A percentile compares a stretch with the other conserved stretches of the same genome.
Conservation (phyloP, 1,140 invertebrate species). For the Drosophila pachea region DNA sequence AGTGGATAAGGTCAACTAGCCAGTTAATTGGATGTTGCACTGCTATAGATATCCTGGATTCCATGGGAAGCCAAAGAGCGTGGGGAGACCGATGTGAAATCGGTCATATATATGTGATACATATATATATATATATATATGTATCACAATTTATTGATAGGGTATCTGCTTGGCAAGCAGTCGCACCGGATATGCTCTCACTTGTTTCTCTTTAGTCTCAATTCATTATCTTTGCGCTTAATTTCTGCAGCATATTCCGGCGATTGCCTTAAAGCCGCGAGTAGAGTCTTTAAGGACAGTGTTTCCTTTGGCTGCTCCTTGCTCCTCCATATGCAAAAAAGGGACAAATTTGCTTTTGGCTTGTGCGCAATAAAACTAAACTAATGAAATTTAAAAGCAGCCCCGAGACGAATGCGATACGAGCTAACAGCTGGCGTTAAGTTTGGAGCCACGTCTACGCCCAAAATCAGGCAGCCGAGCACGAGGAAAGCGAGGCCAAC, state of each 20-base stretch:
- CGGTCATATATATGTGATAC: too few relatives aligned
- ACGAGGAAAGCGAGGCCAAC: constrained; percentile 44
- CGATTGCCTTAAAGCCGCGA: constrained; percentile 13
- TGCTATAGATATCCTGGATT: too few relatives aligned
- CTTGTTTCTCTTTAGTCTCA: not conserved
- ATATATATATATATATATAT: too few relatives aligned
- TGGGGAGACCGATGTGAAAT: too few relatives aligned
- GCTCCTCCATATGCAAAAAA: constrained; percentile 25
- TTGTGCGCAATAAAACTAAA: constrained; percentile 67
- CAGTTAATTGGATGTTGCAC: not conserved
- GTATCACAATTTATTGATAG: not conserved
- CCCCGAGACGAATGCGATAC: constrained; percentile 12
- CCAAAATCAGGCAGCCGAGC: constrained; percentile 43
- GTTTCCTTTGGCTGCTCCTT: not conserved
- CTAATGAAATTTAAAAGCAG: constrained; percentile 73
- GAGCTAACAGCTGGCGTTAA: constrained; percentile 42
- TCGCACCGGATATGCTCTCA: not conserved
- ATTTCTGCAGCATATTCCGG: constrained; percentile 4
- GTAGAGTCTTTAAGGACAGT: constrained; percentile 33
- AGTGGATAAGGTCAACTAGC: not conserved
- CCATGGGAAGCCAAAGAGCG: not conserved
- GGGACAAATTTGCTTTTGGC: constrained; percentile 48
- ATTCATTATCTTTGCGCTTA: constrained; percentile 1
- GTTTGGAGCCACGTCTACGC: constrained; percentile 8
- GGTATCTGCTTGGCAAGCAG: not conserved